phyloP scores from a whole-genome alignment of 2,113 vertebrate species.

The Eubucco bourcierii region DNA sequence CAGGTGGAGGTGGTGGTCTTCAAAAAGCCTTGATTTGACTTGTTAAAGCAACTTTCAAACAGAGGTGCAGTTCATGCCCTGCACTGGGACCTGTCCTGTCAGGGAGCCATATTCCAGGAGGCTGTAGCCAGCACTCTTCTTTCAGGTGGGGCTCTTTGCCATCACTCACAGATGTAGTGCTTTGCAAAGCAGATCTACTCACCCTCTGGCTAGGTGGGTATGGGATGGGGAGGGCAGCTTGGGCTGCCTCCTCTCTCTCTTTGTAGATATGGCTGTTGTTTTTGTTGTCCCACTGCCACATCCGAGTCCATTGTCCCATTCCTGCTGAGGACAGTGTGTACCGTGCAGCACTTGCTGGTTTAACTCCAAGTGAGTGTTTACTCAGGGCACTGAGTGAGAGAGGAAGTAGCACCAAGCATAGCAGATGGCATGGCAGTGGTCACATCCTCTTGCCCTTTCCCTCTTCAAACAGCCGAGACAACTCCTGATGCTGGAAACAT shows the following conservation, averaged over 20 bases:
- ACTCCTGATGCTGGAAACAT: background rate
- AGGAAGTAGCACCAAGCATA: background rate
- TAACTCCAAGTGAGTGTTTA: background rate
- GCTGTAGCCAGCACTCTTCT: conserved; percentile 39
- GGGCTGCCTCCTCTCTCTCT: conserved; percentile 24
- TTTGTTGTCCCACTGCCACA: conserved; percentile 2
- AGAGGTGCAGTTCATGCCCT: background rate
- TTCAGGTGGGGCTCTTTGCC: conserved; percentile 51
- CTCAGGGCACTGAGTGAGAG: background rate
- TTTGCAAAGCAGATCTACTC: conserved; percentile 60
- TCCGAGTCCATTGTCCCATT: conserved; percentile 20
- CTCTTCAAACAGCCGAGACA: background rate
- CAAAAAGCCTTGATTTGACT: background rate
- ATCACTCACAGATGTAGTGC: conserved; percentile 49
- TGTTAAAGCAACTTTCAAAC: background rate
- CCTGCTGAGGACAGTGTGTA: background rate
- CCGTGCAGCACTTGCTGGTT: background rate
- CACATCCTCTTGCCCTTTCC: background rate
- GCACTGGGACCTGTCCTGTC: background rate
- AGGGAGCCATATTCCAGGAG: background rate
- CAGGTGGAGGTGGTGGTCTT: background rate
- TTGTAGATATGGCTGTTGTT: conserved; percentile 5
- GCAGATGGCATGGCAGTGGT: background rate
- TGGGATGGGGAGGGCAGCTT: conserved; percentile 8
- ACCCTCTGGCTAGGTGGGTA: conserved; percentile 41